phyloP scores from a whole-genome alignment of 1,140 invertebrate genomes.

The Saccostrea glomerata region DNA sequence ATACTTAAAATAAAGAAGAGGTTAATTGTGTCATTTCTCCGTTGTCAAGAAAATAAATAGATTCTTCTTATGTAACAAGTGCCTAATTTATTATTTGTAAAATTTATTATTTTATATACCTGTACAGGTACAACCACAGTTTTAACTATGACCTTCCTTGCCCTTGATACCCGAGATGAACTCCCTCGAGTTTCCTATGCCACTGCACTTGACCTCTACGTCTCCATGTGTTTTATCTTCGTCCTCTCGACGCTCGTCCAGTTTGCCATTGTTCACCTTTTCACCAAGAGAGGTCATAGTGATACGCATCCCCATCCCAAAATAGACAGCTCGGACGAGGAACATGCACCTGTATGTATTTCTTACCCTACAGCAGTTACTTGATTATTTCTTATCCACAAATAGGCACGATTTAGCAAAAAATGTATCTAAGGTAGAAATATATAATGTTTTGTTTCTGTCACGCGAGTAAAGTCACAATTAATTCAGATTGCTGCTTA shows the following conservation, averaged over 20 bases:
- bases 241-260: constrained; percentile 89
- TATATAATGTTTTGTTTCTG: background rate
- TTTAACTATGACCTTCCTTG: constrained; percentile 88
- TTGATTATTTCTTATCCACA: background rate
- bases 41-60: too few species aligned
- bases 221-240: constrained; percentile 91
- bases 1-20: too few species aligned
- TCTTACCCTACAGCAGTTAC: background rate
- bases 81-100: background rate
- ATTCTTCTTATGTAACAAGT: too few species aligned
- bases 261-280: constrained; percentile 93
- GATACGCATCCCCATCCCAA: constrained; percentile 78
- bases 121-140: constrained; percentile 91
- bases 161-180: constrained; percentile 90
- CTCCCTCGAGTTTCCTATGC: constrained; percentile 93
- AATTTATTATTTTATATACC: background rate
- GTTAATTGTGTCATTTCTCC: too few species aligned
- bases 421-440: background rate
- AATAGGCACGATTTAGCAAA: constrained; percentile 16
- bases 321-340: constrained; percentile 53
- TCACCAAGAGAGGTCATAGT: constrained; percentile 92
- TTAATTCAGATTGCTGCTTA: too few species aligned
- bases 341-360: constrained; percentile 50
- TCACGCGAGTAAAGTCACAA: too few species aligned
- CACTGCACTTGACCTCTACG: constrained; percentile 92